A percentile compares a stretch with the other conserved stretches of the same genome.
phyloP scores from a whole-genome alignment of 2,888 invertebrate species.

The Ephialtes manifestator region DNA sequence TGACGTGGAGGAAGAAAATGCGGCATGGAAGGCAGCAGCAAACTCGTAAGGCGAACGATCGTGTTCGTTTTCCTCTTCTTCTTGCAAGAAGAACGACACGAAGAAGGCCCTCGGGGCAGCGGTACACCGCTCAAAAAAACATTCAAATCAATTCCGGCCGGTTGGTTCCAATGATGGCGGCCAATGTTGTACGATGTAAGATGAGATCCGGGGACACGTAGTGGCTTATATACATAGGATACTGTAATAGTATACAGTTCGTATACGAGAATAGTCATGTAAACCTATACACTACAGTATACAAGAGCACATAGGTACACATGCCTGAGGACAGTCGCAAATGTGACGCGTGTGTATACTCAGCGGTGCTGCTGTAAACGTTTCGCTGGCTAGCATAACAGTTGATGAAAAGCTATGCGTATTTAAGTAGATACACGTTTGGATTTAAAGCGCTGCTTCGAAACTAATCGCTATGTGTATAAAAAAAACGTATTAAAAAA shows the following conservation, averaged over 20 bases:
- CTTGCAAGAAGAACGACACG: conserved; percentile 75
- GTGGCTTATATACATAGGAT: not conserved
- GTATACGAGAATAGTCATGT: conserved; percentile 8
- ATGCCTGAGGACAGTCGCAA: conserved; percentile 43
- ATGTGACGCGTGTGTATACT: conserved; percentile 45
- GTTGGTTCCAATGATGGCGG: conserved; percentile 83
- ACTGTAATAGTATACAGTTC: conserved; percentile 25
- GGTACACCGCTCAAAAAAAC: conserved; percentile 79
- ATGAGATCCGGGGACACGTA: conserved; percentile 71
- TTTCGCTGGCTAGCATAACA: not conserved
- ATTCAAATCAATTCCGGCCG: conserved; percentile 84
- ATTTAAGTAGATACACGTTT: conserved; percentile 22
- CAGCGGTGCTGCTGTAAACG: conserved; percentile 41
- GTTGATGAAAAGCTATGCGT: conserved; percentile 11
- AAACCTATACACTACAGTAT: conserved; percentile 12
- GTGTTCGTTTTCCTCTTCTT: conserved; percentile 67
- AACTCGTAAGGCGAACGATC: conserved; percentile 57
- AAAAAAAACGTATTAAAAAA: not conserved
- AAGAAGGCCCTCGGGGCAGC: conserved; percentile 78
- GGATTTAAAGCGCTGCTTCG: not conserved
- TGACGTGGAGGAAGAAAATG: conserved; percentile 42
- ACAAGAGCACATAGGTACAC: conserved; percentile 47
- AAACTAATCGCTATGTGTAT: not conserved
- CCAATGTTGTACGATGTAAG: conserved; percentile 82
- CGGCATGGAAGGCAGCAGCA: conserved; percentile 33